Percentiles rank a stretch among this genome's conserved stretches.
These are phyloP conservation scores for Cnemophilus loriae DNA, from an alignment of 2,113 vertebrate genomes.

Conservation along the genomic window DNA sequence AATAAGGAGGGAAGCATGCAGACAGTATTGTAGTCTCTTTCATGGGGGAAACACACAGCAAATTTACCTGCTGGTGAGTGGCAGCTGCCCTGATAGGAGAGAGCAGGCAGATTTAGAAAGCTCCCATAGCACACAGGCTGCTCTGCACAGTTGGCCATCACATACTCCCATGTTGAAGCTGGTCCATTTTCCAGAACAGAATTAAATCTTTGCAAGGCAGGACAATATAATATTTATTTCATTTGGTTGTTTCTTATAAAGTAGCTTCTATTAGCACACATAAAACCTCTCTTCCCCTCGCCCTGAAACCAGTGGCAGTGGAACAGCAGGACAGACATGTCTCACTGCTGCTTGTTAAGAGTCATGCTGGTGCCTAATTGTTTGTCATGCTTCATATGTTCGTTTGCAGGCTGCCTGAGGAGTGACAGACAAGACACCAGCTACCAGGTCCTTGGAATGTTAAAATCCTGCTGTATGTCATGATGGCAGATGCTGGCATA, in stretches of 20 bases:
- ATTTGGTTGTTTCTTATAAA: neutral
- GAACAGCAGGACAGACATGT: neutral
- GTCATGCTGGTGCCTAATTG: neutral
- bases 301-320: neutral
- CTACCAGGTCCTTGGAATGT: neutral
- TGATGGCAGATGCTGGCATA: neutral
- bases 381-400: neutral
- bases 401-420: neutral
- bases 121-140: neutral
- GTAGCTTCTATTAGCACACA: neutral
- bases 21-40: neutral
- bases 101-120: neutral
- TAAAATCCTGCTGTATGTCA: neutral
- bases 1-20: neutral
- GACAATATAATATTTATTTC: neutral
- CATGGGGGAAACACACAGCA: neutral
- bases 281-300: neutral
- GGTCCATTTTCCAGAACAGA: neutral
- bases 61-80: neutral
- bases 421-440: neutral
- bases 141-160: neutral
- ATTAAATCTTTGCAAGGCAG: neutral
- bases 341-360: accelerated
- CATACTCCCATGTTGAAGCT: neutral
- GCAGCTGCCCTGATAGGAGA: neutral